phyloP scores from a whole-genome alignment of 1,140 invertebrate species.

The Dreissena polymorpha region DNA sequence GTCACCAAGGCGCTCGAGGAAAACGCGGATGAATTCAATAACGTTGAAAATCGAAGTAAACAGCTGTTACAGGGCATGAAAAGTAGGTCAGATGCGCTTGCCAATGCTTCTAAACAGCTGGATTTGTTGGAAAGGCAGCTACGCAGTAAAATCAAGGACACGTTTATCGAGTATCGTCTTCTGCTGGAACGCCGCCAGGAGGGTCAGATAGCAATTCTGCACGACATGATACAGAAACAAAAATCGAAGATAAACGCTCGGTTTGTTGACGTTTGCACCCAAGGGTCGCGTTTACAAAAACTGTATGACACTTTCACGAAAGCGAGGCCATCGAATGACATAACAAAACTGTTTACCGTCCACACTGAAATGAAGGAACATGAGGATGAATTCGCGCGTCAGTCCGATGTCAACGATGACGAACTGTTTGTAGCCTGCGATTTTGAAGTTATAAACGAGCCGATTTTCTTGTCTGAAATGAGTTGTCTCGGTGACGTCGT shows the following conservation, averaged over 20 bases:
- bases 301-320: constrained; percentile 70
- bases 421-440: constrained; percentile 68
- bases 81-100: constrained; percentile 65
- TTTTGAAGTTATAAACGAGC: constrained; percentile 70
- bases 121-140: constrained; percentile 72
- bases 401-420: constrained; percentile 67
- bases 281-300: constrained; percentile 72
- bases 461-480: constrained; percentile 69
- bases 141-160: constrained; percentile 71
- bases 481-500: constrained; percentile 72
- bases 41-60: constrained; percentile 69
- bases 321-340: constrained; percentile 67
- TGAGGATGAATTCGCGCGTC: constrained; percentile 64
- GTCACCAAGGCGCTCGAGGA: constrained; percentile 70
- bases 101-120: constrained; percentile 74
- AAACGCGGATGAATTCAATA: constrained; percentile 67
- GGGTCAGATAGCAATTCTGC: constrained; percentile 65
- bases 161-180: constrained; percentile 75
- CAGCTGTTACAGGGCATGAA: constrained; percentile 70
- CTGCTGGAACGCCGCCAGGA: constrained; percentile 73
- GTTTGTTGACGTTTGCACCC: constrained; percentile 69
- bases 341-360: constrained; percentile 71
- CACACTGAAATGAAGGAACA: constrained; percentile 71
- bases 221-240: constrained; percentile 69
- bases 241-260: constrained; percentile 69